Base-by-base conservation (phyloP, 2,888 invertebrate species). In the Pristionchus exspectatus region DNA sequence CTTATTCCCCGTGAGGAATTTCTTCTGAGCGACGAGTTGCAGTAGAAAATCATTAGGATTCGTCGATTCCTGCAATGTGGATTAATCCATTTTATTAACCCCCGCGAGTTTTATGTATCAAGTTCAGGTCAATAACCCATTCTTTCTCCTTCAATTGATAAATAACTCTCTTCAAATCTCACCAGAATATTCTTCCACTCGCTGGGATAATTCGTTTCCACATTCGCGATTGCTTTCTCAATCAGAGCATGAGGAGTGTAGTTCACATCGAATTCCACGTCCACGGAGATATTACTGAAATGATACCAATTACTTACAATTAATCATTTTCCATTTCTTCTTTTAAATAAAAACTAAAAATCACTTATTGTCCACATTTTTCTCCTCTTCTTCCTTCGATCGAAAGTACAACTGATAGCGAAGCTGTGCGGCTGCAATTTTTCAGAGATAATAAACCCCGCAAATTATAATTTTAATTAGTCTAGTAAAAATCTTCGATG, bases 11-110 rank as follows among this genome's bases (percentile, higher is more conserved):
- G 94, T 94, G 44, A 94, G 88, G 87, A 91, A 94, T 44, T 92
- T 92, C 18, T 91, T 92, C 88, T 92, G 88, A 12, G 94, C 94
- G 16, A 92, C 94, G 44, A 95, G 86, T 90, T 94, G 94, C 10
- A 94, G 90, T 14, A 94, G 90, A 88, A 92, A 95, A n/a, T 92
- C 91, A 24, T 59, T 18, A 16, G 92, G 90, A 66, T 91, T 90
- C 27, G 92, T 92, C 14, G 90, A 59, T 30, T 91, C 91, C 93
- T 90, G 66, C 38, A 90, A 3, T n/a, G n/a, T n/a, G n/a, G n/a
- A n/a, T n/a, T n/a, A n/a, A n/a, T n/a, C n/a, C 7, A 21, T 50
- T 44, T 44, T 24, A 7, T 50, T 50, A 7, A 50, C 4, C 12
- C 44, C 12, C 9, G 12, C 0, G 44, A 50, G 10, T 9, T 50